Evolutionary conservation across 2,113 vertebrate species (phyloP).

Genomic region (Salvelinus alpinus): DNA sequence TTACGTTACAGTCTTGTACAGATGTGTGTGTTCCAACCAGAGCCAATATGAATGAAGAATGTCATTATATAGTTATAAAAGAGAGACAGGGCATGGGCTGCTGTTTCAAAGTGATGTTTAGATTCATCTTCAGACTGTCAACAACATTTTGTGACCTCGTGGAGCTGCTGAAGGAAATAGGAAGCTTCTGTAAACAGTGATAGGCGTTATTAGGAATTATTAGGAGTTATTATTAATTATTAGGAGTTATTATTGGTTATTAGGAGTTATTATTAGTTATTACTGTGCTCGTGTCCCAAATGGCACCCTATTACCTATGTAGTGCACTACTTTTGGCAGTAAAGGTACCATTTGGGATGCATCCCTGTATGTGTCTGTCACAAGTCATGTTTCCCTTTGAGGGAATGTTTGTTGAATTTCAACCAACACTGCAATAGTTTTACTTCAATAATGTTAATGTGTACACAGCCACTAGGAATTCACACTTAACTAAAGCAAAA

Average conservation of each 20-base stretch:
- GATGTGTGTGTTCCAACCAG: constrained; percentile 21
- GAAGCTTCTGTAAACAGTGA: constrained; percentile 53
- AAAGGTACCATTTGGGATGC: too few species aligned
- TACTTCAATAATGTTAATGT: constrained; percentile 5
- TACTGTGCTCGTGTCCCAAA: too few species aligned
- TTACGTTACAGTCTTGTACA: constrained; percentile 48
- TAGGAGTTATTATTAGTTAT: constrained; percentile 1
- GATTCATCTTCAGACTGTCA: constrained; percentile 46
- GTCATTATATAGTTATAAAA: constrained; percentile 52
- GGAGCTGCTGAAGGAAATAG: constrained; percentile 35
- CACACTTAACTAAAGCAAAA: background rate
- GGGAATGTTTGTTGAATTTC: background rate
- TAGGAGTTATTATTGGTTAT: constrained; percentile 10
- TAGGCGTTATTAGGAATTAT: constrained; percentile 33
- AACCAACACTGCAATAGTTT: constrained; percentile 20
- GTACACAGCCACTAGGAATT: constrained; percentile 21
- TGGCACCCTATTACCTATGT: too few species aligned
- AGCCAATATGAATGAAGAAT: constrained; percentile 45
- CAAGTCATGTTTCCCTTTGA: constrained; percentile 25
- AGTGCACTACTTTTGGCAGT: too few species aligned
- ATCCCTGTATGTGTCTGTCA: constrained; percentile 3
- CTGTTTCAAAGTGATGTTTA: constrained; percentile 50
- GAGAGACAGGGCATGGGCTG: constrained; percentile 30
- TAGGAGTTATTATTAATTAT: background rate
- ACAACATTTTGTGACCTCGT: constrained; percentile 27